Conservation (phyloP, 2,888 invertebrate species). For the Diplazon laetatorius region DNA sequence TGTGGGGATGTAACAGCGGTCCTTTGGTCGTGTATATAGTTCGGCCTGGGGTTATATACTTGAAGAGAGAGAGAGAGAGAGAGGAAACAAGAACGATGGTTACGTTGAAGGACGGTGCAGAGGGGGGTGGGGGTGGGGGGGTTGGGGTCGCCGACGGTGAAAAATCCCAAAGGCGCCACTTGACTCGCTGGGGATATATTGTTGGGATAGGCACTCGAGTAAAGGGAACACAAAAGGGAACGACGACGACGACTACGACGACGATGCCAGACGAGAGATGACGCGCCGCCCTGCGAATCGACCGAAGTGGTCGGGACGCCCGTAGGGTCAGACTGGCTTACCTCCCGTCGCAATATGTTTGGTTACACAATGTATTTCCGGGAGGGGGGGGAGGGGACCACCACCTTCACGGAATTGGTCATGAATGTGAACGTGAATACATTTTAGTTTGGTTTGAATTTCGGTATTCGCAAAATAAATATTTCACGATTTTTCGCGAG, state of each 20-base stretch:
- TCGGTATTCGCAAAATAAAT: too few species aligned
- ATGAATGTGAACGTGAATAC: not conserved
- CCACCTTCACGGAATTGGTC: not conserved
- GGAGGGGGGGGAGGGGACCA: too few species aligned
- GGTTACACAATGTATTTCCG: constrained; percentile 6
- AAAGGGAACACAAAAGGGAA: constrained; percentile 72
- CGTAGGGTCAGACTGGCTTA: constrained; percentile 40
- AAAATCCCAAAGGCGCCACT: constrained; percentile 79
- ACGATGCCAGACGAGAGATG: constrained; percentile 60
- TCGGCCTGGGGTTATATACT: constrained; percentile 6
- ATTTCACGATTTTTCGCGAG: too few species aligned
- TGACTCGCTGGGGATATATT: constrained; percentile 76
- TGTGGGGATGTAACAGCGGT: constrained; percentile 43
- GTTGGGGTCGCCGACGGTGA: constrained; percentile 69
- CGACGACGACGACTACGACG: constrained; percentile 56
- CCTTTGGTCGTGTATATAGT: constrained; percentile 3
- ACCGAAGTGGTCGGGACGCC: constrained; percentile 54
- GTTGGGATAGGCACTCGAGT: constrained; percentile 76
- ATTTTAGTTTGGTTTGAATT: too few species aligned
- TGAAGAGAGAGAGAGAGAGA: constrained; percentile 16
- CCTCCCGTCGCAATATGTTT: constrained; percentile 28
- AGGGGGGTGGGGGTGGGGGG: constrained; percentile 48
- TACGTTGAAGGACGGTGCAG: constrained; percentile 27
- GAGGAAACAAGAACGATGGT: constrained; percentile 41
- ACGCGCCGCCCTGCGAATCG: constrained; percentile 43